phyloP scores from a whole-genome alignment of 2,888 invertebrate species.

The Drosophila engyochracea region DNA sequence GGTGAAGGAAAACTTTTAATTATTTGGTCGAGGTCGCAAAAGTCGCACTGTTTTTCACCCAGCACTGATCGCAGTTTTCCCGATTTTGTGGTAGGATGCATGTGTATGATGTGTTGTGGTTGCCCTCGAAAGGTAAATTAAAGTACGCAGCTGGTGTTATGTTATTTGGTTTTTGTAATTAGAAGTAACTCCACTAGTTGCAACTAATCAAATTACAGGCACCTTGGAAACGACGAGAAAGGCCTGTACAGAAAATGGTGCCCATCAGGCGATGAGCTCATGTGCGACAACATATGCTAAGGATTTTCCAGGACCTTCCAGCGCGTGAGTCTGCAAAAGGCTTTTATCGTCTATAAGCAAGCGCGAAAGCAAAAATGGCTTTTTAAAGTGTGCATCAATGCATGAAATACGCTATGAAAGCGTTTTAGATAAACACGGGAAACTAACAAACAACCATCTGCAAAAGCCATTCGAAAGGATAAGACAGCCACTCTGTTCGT shows the following conservation, averaged over 20 bases:
- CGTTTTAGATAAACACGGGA: constrained; percentile 65
- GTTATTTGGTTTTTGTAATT: constrained; percentile 48
- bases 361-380: constrained; percentile 56
- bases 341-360: constrained; percentile 51
- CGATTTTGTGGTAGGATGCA: constrained; percentile 18
- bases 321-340: constrained; percentile 24
- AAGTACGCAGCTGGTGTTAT: constrained; percentile 43
- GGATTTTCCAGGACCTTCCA: constrained; percentile 37
- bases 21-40: constrained; percentile 66
- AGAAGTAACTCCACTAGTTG: constrained; percentile 41
- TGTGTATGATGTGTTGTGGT: not conserved
- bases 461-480: constrained; percentile 36
- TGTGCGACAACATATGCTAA: constrained; percentile 56
- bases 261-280: not conserved
- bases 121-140: constrained; percentile 42
- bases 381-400: constrained; percentile 75
- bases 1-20: constrained; percentile 68
- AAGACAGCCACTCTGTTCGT: constrained; percentile 8
- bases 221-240: not conserved
- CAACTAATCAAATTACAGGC: constrained; percentile 58
- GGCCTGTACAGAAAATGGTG: constrained; percentile 31
- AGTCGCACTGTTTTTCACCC: constrained; percentile 47
- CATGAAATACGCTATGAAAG: constrained; percentile 74
- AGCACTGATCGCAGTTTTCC: constrained; percentile 43
- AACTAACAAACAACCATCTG: constrained; percentile 65